Base-by-base conservation (phyloP, 2,113 vertebrate genomes). In the Menura novaehollandiae region DNA sequence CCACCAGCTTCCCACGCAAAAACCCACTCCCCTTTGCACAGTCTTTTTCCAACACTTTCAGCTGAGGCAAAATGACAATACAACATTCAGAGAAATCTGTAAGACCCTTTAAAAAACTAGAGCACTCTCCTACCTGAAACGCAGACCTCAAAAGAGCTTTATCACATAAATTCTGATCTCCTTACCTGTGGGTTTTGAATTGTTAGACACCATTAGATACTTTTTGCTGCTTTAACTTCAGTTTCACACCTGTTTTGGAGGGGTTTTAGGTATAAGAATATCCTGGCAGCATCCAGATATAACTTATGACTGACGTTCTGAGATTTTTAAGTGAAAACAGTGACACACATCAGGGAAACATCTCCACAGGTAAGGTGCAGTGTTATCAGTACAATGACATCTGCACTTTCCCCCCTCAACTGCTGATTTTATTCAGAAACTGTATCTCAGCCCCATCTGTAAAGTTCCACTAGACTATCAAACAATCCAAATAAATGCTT, bases 41-140 rank as follows among this genome's bases (percentile, higher is more conserved):
- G 2, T 4, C 44, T 39, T 55, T 13, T 47, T 5, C 55, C 24
- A 43, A 4, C 9, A 71, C 20, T 30, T 75, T 59, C 30, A 28
- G 44, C 56, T 6, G 26, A 66, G 4, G 21, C 11, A 71, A 27
- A 83, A 72, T 0, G 6, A 32, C n/a, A 37, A 4, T 0, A 32
- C 0, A 8, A 20, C 16, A n/a, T 9, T 18, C 9, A 15, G 11
- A 46, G 22, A 64, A 55, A 63, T 32, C 10, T 2, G 0, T 4
- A 21, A n/a, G 15, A 37, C 13, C 9, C 21, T 41, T 67, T 18
- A 28, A 44, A 67, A 46, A 43, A 7, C 39, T 8, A 66, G 12
- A 71, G 41, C 19, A 3, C 30, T 9, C n/a, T 37, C 47, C 44
- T 41, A 22, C 43, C 44, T 37, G 16, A 9, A 43, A 24, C 27